Base-by-base conservation (phyloP, 2,888 invertebrate species). In the Monochamus alternatus region DNA sequence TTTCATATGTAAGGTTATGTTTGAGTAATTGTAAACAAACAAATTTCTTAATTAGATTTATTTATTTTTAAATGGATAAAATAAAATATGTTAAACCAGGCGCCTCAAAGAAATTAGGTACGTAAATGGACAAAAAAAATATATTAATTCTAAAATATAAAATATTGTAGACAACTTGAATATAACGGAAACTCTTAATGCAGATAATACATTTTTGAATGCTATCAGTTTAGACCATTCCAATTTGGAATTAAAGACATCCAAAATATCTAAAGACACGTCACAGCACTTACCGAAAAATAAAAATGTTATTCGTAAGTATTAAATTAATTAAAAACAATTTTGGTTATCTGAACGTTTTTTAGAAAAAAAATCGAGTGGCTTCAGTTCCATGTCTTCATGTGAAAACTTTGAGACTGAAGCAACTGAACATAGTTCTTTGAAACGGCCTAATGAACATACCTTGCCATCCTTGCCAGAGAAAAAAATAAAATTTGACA, bases 401-500 rank as follows among this genome's bases (percentile, higher is more conserved):
- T 68, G 47, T 31, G 74, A 75, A 70, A 31, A 51, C 10, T 51
- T 38, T 63, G 73, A 67, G 31, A 32, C 62, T 4, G 67, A 74
- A 22, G 1, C 38, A 14, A 12, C 47, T 44, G 43, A 30, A 31
- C 7, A 5, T 59, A n/a, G 3, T 22, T 5, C 38, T 22, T 38
- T n/a, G 22, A 74, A 74, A 64, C 52, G 74, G 3, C 51, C 43
- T 10, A 68, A 12, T 55, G 68, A 74, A 62, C 7, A n/a, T 2
- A n/a, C 5, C 22, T n/a, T 31, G n/a, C 10, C 63, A 2, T 4
- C 22, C 9, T n/a, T 22, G 8, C 14, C 32, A 8, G 58, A 64
- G 51, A 74, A 74, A 67, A 60, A 75, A 71, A 32, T 69, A 4
- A 78, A 78, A 47, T 38, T 66, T 3, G 62, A 75, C 59, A 12